Evolutionary conservation across 2,113 vertebrate species (phyloP), one percentile per base, ranked within the genome.

Genomic region (Aythya baeri): DNA sequence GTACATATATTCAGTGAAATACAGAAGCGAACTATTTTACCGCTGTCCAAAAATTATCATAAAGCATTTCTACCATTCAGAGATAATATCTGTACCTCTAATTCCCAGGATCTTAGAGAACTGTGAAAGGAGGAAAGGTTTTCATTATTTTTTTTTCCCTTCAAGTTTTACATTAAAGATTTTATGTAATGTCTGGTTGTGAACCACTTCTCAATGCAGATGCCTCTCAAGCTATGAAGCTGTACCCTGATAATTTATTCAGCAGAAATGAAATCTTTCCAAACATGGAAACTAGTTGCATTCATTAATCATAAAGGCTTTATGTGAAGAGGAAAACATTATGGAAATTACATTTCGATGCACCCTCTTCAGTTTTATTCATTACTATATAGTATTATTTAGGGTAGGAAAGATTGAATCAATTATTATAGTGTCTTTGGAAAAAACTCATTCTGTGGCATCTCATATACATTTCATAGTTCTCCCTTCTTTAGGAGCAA

Each of bases 241-340:
- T 94, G 20, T 0, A 0, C n/a, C 43, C 75, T 88, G 68, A 89
- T 92, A 90, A 94, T 86, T 95, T 94, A 90, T 87, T 94, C 76
- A 80, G 31, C 65, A 89, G 90, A 93, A 96, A 54, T 75, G 44
- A 96, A 86, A 65, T 77, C 50, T 92, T 77, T 77, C 52, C 55
- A 95, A 92, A 93, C 74, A 82, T 82, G 59, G 73, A 82, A 76
- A 76, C 34, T 57, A 75, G 79, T 77, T 90, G 63, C 43, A 79
- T 55, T 88, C 71, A 89, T 95, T 95, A 92, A 86, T 95, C 85
- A 92, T 86, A 88, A 83, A 89, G 87, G 70, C 63, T 74, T 94
- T 95, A 81, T 75, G 54, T 36, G 91, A 96, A 86, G 59, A 83
- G 63, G 50, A 93, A 96, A 95, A 94, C 49, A 93, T 95, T 92